phyloP scores from a whole-genome alignment of 1,140 invertebrate species.

The Varroa destructor region DNA sequence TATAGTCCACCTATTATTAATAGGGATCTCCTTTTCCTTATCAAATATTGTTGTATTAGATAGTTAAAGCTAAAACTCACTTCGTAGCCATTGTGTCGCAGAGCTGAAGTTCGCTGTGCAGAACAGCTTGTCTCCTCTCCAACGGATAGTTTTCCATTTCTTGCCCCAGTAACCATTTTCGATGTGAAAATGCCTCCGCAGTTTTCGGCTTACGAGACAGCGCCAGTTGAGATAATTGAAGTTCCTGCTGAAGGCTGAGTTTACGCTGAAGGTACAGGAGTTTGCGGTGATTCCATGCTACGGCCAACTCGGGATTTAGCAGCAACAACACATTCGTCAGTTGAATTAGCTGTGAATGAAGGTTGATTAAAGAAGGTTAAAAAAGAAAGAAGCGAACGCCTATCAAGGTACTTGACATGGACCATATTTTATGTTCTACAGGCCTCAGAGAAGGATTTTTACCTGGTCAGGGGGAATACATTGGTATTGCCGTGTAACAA shows the following conservation, averaged over 20 bases:
- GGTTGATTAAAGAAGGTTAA: background rate
- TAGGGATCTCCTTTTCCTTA: background rate
- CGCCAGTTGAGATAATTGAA: constrained; percentile 13
- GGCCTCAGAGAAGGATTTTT: no score
- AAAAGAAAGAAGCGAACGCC: constrained; percentile 1
- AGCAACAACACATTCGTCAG: constrained; percentile 5
- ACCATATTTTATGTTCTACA: no score
- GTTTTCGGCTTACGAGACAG: constrained; percentile 14
- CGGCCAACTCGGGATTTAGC: constrained; percentile 11
- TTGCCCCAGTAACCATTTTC: constrained; percentile 12
- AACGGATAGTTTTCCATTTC: constrained; percentile 19
- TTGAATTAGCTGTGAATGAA: background rate
- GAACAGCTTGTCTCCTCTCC: constrained; percentile 3
- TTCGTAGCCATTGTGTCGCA: constrained; percentile 12
- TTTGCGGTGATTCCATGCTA: constrained; percentile 9
- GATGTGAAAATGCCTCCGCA: constrained; percentile 14
- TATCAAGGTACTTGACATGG: no score
- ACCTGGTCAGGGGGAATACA: no score
- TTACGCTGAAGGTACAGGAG: constrained; percentile 11
- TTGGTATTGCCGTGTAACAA: no score
- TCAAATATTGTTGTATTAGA: background rate
- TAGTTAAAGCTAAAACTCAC: background rate
- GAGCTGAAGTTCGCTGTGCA: constrained; percentile 21
- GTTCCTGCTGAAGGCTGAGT: constrained; percentile 22
- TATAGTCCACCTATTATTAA: no score